phyloP scores from a whole-genome alignment of 2,888 invertebrate species.

The Leucophora obtusa region DNA sequence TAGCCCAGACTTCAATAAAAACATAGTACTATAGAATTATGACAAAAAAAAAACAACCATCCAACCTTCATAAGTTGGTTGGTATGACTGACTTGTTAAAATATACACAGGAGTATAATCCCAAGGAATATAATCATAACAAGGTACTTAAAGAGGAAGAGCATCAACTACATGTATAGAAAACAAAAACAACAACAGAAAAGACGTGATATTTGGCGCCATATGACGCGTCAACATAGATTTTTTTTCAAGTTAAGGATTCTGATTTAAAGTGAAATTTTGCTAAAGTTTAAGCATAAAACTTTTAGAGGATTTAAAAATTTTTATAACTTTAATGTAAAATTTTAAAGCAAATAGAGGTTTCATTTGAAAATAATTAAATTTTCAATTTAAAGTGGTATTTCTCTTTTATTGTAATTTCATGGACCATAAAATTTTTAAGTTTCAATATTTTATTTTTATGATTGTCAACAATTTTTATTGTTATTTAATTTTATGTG shows the following conservation, averaged over 20 bases:
- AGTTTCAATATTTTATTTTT: neutral
- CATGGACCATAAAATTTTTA: constrained; percentile 35
- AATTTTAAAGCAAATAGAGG: neutral
- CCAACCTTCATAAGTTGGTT: neutral
- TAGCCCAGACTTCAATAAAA: constrained; percentile 47
- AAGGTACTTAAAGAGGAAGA: constrained; percentile 53
- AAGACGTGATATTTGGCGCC: constrained; percentile 61
- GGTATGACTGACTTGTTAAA: constrained; percentile 42
- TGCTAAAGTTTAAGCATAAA: too few species aligned
- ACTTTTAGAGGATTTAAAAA: too few species aligned
- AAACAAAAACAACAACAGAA: constrained; percentile 26
- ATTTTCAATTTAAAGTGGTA: neutral
- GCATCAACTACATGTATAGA: constrained; percentile 28
- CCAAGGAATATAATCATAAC: constrained; percentile 54
- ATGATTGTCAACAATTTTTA: constrained; percentile 22
- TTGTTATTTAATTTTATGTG: constrained; percentile 40
- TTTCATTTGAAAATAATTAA: neutral
- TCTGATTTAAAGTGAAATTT: too few species aligned
- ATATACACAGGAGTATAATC: constrained; percentile 58
- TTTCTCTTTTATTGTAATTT: constrained; percentile 20
- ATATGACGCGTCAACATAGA: constrained; percentile 45
- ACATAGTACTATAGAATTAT: neutral
- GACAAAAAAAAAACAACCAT: neutral
- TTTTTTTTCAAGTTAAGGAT: too few species aligned
- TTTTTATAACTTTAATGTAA: neutral